phyloP scores from a whole-genome alignment of 2,888 invertebrate species.

The Seladonia tumulorum region DNA sequence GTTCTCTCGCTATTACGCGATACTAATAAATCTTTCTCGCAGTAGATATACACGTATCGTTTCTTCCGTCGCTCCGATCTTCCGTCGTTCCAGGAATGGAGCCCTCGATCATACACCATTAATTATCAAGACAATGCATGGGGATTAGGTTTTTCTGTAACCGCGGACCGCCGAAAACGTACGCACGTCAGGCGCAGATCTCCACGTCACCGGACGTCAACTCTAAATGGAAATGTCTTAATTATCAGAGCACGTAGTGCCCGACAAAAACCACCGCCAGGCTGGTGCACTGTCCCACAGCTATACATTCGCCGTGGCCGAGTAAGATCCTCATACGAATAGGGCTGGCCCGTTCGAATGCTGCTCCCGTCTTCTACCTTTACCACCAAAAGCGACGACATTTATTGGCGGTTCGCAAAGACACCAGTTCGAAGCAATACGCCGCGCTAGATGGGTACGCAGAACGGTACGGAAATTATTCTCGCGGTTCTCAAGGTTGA shows the following conservation, averaged over 20 bases:
- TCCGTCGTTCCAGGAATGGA: slow-evolving; percentile 63
- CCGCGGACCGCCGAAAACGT: slow-evolving; percentile 59
- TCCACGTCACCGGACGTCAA: slow-evolving; percentile 77
- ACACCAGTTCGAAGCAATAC: slow-evolving; percentile 33
- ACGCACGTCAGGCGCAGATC: slow-evolving; percentile 59
- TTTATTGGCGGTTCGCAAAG: slow-evolving; percentile 46
- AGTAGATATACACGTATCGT: slow-evolving; percentile 47
- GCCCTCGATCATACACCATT: slow-evolving; percentile 71
- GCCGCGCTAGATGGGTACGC: neutral
- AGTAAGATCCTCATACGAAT: slow-evolving; percentile 47
- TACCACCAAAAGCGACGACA: slow-evolving; percentile 52
- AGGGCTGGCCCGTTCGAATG: slow-evolving; percentile 17
- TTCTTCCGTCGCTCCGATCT: slow-evolving; percentile 62
- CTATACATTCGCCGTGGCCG: slow-evolving; percentile 33
- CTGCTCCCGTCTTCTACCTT: slow-evolving; percentile 43
- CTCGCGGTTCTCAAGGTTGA: neutral
- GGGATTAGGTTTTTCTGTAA: slow-evolving; percentile 70
- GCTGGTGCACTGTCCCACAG: slow-evolving; percentile 24
- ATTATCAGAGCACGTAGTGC: slow-evolving; percentile 79
- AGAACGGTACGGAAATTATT: neutral
- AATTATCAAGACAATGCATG: slow-evolving; percentile 72
- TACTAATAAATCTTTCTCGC: slow-evolving; percentile 66
- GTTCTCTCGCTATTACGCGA: slow-evolving; percentile 54
- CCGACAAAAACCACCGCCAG: slow-evolving; percentile 46
- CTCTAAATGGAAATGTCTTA: slow-evolving; percentile 82